Evolutionary conservation across 2,888 invertebrate genomes (phyloP), one percentile per base, ranked within the genome.

Genomic region (Epiblema foenella): DNA sequence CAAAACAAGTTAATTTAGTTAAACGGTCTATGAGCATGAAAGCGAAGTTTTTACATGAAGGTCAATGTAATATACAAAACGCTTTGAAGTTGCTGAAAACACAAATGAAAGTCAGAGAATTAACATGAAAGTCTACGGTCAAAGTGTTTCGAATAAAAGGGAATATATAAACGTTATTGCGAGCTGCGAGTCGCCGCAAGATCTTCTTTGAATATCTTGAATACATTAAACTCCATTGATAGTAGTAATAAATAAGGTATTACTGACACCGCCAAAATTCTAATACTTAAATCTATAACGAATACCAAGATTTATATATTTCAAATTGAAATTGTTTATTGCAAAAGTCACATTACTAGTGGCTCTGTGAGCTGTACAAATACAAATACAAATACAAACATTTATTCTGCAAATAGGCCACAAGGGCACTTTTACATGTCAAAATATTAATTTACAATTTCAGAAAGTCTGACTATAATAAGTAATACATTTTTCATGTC

Each of bases 71-170:
- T 24, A 15, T 7, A 29, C 29, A 8, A 9, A n/a, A 15, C 9
- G 29, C 29, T 33, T 33, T 56, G 56, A 56, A 29, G 29, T 12
- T n/a, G 15, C n/a, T 29, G 29, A 8, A 56, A 18, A 29, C 15
- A 56, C 29, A 24, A 56, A 9, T 56, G 29, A 39, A 39, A 39
- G 39, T 59, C 42, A 4, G 5, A 12, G 18, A 39, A 59, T 59
- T 59, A 59, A 42, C 59, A 59, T 59, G 46, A 59, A 59, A 59
- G 37, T 17, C 15, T 56, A 20, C 56, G 56, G 29, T 20, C 24
- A 42, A 10, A 20, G 24, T 24, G 20, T 46, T 39, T 59, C 58
- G 0, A 59, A 59, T 18, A 59, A 46, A 46, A 46, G 46, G n/a
- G 12, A 46, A 46, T 42, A 59, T 54, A 54, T 15, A 59, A 20